Evolutionary conservation across 35 echinoderm and acorn worm species (phyloP).

Genomic region (Apostichopus japonicus): DNA sequence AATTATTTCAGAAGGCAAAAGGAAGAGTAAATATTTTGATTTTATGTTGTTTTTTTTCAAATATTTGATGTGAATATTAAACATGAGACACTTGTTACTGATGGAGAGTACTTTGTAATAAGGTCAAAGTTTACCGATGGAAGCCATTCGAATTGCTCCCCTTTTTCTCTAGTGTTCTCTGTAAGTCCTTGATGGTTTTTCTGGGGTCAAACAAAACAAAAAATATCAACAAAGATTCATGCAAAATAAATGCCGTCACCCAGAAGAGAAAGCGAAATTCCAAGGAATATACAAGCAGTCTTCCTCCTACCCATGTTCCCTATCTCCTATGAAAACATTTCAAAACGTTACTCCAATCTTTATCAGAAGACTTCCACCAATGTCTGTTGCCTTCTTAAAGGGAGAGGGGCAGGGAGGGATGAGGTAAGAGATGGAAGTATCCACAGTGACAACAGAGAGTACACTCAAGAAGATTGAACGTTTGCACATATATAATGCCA

Average conservation of each 20-base stretch:
- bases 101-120: constrained; percentile 25
- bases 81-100: constrained; percentile 7
- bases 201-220: constrained; percentile 54
- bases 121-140: constrained; percentile 17
- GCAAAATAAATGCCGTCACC: constrained; percentile 3
- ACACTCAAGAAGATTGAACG: too few species aligned
- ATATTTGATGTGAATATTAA: constrained; percentile 13
- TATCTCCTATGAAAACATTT: too few species aligned
- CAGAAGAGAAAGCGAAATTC: background rate
- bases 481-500: too few species aligned
- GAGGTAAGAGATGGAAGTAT: too few species aligned
- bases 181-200: constrained; percentile 48
- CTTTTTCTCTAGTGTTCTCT: constrained; percentile 41
- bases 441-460: too few species aligned
- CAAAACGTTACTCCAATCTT: too few species aligned
- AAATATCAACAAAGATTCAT: constrained; percentile 16
- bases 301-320: too few species aligned
- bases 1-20: background rate
- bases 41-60: background rate
- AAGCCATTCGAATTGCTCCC: constrained; percentile 37
- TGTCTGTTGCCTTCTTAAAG: too few species aligned
- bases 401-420: too few species aligned
- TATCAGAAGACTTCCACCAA: too few species aligned
- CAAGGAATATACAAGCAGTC: too few species aligned
- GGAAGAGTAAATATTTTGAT: background rate